Percentiles rank a stretch among this genome's conserved stretches.
Conservation (phyloP, 2,888 invertebrate genomes). For the Plagiodera versicolora region DNA sequence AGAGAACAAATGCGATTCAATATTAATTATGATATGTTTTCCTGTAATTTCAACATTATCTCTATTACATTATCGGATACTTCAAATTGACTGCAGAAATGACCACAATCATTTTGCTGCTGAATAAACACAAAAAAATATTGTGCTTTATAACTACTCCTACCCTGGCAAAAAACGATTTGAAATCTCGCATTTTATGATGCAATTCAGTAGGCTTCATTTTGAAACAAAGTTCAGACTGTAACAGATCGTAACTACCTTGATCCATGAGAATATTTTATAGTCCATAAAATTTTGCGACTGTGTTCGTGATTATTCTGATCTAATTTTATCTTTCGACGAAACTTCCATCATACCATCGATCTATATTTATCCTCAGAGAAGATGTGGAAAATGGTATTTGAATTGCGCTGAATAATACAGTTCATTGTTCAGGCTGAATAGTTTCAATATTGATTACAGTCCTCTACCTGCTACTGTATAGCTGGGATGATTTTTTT, state of each 20-base stretch:
- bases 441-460: not conserved
- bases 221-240: not conserved
- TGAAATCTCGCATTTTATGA: not conserved
- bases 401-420: not conserved
- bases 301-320: slow-evolving; percentile 19
- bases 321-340: slow-evolving; percentile 27
- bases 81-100: too few species aligned
- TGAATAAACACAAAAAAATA: too few species aligned
- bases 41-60: too few species aligned
- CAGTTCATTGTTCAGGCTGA: not conserved
- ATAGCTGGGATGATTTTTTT: too few species aligned
- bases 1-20: too few species aligned
- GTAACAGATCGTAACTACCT: slow-evolving; percentile 10
- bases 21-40: too few species aligned
- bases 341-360: slow-evolving; percentile 19
- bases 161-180: too few species aligned
- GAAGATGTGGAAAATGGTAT: not conserved
- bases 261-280: slow-evolving; percentile 10
- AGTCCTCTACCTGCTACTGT: too few species aligned
- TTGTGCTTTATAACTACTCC: too few species aligned
- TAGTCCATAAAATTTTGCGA: slow-evolving; percentile 13
- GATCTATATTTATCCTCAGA: slow-evolving; percentile 11
- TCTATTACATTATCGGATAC: too few species aligned
- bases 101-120: too few species aligned
- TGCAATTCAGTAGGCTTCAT: not conserved